Conservation (phyloP, 2,888 invertebrate species). For the Cryptus viduatorius region DNA sequence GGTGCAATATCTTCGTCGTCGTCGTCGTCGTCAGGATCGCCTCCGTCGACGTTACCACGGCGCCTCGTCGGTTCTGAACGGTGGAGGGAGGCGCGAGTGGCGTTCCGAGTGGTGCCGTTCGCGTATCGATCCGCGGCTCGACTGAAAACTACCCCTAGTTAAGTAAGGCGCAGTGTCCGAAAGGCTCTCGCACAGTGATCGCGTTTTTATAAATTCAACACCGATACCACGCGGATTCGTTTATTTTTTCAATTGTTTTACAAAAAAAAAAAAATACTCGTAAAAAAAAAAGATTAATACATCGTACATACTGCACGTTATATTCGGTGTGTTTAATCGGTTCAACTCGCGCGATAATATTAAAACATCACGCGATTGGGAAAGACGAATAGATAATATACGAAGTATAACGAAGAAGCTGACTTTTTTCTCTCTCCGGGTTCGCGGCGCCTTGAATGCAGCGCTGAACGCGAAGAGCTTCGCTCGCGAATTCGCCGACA, state of each 20-base stretch:
- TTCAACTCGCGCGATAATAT: not conserved
- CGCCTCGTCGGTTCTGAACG: slow-evolving; percentile 56
- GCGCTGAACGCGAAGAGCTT: not conserved
- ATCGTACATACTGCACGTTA: not conserved
- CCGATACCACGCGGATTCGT: slow-evolving; percentile 72
- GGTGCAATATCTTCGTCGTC: slow-evolving; percentile 44
- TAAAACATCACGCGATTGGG: not conserved
- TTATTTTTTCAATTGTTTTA: slow-evolving; percentile 48
- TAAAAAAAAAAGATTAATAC: not conserved
- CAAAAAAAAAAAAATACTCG: not conserved
- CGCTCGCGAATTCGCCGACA: not conserved
- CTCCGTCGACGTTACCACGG: slow-evolving; percentile 23
- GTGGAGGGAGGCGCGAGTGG: slow-evolving; percentile 65
- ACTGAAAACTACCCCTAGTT: slow-evolving; percentile 80
- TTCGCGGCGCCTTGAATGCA: not conserved
- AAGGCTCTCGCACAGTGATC: slow-evolving; percentile 74
- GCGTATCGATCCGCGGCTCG: slow-evolving; percentile 79
- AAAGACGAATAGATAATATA: not conserved
- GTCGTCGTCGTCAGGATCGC: slow-evolving; percentile 42
- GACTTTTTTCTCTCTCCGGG: not conserved
- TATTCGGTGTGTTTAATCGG: slow-evolving; percentile 24
- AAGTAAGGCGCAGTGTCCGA: slow-evolving; percentile 78
- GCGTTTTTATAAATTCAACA: slow-evolving; percentile 68
- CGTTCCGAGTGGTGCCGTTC: slow-evolving; percentile 62
- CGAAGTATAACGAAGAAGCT: not conserved